Conservation (phyloP, 2,888 invertebrate genomes). For the Aethes cnicana region DNA sequence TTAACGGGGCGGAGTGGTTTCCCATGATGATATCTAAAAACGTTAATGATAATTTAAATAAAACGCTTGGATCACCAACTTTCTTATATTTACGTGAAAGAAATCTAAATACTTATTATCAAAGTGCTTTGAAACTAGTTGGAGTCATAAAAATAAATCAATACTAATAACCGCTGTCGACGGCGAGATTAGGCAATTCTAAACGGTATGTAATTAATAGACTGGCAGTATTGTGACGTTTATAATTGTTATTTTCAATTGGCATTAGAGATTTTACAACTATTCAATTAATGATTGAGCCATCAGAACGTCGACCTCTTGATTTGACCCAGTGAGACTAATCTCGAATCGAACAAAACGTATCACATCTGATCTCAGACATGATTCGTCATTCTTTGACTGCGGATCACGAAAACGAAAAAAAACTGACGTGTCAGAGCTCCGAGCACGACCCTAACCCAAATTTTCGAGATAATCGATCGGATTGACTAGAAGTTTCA, state of each 20-base stretch:
- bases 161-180: not conserved
- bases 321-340: constrained; percentile 42
- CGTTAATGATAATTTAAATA: constrained; percentile 8
- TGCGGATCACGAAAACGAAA: constrained; percentile 66
- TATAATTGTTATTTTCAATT: constrained; percentile 29
- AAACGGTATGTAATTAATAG: constrained; percentile 21
- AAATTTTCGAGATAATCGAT: constrained; percentile 68
- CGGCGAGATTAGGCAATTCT: constrained; percentile 14
- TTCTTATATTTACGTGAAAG: not conserved
- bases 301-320: constrained; percentile 29
- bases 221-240: constrained; percentile 24
- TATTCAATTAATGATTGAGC: constrained; percentile 31
- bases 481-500: constrained; percentile 70
- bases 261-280: constrained; percentile 22
- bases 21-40: constrained; percentile 1
- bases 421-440: constrained; percentile 59
- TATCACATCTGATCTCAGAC: constrained; percentile 51
- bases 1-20: not conserved
- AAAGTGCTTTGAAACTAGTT: constrained; percentile 1
- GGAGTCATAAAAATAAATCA: constrained; percentile 7
- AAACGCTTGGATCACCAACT: not conserved
- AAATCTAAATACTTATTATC: constrained; percentile 3
- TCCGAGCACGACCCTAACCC: constrained; percentile 69
- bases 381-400: constrained; percentile 66
- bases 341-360: constrained; percentile 47